Evolutionary conservation across 2,113 vertebrate genomes (phyloP), one percentile per base, ranked within the genome.

Genomic region (Elephantulus edwardii): DNA sequence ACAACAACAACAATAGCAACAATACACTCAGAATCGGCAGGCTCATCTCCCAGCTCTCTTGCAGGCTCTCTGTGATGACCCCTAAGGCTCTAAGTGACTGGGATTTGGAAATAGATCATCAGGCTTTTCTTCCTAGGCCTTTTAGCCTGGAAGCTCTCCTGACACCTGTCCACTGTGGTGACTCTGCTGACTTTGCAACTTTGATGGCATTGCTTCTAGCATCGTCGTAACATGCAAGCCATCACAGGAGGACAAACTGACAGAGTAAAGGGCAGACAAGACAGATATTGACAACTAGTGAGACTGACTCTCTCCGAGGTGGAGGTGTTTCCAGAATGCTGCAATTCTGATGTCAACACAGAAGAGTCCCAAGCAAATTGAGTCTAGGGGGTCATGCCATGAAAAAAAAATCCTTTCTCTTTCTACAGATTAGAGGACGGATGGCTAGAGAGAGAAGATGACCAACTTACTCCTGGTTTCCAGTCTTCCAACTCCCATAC

Each of bases 371-470:
- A 2, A n/a, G 40, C 52, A 62, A 42, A 33, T 24, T 4, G 9
- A 33, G 13, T 54, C 1, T 0, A 54, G 60, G 22, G 22, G 48
- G 13, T 22, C 1, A 0, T 56, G n/a, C 26, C 26, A 1, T 0
- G 12, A 35, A n/a, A n/a, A n/a, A n/a, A n/a, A 4, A 35, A 13
- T 44, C 35, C 66, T 0, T 8, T 19, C 2, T 0, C 0, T n/a
- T 44, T 46, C 33, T 48, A 28, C 20, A 16, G 40, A 52, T 7
- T 10, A 74, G 26, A 26, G 60, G 12, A 19, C 35, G 35, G 60
- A n/a, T 7, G 56, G 1, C 17, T 28, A 66, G 76, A 62, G 60
- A 66, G 76, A 62, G 60, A 19, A 33, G 38, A 10, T 8, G 70
- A 30, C 42, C 26, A 44, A 8, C 24, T 72, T 72, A 38, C 17